These are phyloP conservation scores for Holacanthella duospinosa DNA, from an alignment of 2,888 invertebrate species.

Conservation along the genomic window DNA sequence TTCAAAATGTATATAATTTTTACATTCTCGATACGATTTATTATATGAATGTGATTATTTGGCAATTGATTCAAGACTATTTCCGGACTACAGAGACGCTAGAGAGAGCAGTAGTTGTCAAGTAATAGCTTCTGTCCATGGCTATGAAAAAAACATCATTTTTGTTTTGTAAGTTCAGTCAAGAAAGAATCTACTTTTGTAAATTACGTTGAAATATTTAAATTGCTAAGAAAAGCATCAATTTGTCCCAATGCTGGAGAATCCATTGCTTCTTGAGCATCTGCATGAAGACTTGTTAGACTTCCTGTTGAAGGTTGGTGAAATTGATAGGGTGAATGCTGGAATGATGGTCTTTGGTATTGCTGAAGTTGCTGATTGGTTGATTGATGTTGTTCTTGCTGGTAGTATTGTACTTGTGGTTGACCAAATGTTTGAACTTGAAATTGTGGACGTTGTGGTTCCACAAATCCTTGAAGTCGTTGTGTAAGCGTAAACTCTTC, in stretches of 20 bases:
- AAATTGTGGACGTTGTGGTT: slow-evolving; percentile 44
- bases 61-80: no score
- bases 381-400: slow-evolving; percentile 10
- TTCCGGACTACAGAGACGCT: no score
- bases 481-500: slow-evolving; percentile 60
- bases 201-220: slow-evolving; percentile 39
- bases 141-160: no score
- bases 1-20: no score
- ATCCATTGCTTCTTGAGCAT: slow-evolving; percentile 3
- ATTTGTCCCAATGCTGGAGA: slow-evolving; percentile 56
- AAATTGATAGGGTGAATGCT: neutral
- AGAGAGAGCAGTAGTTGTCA: no score
- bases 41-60: no score
- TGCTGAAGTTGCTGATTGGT: slow-evolving; percentile 18
- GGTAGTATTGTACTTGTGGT: slow-evolving; percentile 10
- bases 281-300: neutral
- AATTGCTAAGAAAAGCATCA: slow-evolving; percentile 65
- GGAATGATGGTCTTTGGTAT: slow-evolving; percentile 4
- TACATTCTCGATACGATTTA: no score
- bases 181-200: no score
- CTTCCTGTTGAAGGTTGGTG: slow-evolving; percentile 3
- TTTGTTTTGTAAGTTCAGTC: no score
- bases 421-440: slow-evolving; percentile 22
- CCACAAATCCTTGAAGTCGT: slow-evolving; percentile 62
- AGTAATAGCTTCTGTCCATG: no score